Base-by-base conservation (phyloP, 2,797 vertebrate genomes). In the Tokudaia muenninki region DNA sequence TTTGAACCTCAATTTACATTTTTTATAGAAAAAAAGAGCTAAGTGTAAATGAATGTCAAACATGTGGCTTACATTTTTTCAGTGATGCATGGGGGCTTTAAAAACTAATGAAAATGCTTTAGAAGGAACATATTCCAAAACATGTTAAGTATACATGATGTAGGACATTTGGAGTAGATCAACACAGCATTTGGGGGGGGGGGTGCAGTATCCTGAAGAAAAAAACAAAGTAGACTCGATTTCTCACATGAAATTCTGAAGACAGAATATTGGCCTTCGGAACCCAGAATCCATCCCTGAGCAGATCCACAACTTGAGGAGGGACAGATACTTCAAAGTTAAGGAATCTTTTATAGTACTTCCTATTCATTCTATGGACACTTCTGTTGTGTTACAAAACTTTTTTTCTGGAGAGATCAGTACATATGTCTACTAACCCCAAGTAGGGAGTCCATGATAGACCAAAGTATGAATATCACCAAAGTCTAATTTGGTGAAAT, bases 21-120 rank as follows among this genome's bases (percentile, higher is more conserved):
- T 97, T 70, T 96, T 97, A 96, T 93, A 65, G 78, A 59, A 19
- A 75, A 82, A 86, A 90, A 96, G 92, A 81, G 90, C 26, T 93
- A 97, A 98, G 94, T 92, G 86, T 96, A 98, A 95, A 97, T 96
- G 94, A 97, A 98, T 98, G 94, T 97, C 96, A 97, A 96, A 97
- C 92, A 97, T 96, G 87, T 97, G 97, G 79, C 80, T 96, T 96
- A 79, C 61, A 96, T 97, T 96, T 97, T 94, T 90, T 52, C 83
- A 95, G 88, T 91, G 92, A 90, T n/a, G n/a, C 87, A 94, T 87
- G 47, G 55, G 59, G 82, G 86, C 65, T 97, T 96, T 96, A 91
- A 96, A 95, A 92, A 75, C 93, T 94, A 96, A 97, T 95, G 86
- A 92, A 92, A 94, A 96, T 87, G 47, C 13, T 52, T 95, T n/a